Evolutionary conservation across 2,113 vertebrate species (phyloP).

Genomic region (Kryptolebias marmoratus): DNA sequence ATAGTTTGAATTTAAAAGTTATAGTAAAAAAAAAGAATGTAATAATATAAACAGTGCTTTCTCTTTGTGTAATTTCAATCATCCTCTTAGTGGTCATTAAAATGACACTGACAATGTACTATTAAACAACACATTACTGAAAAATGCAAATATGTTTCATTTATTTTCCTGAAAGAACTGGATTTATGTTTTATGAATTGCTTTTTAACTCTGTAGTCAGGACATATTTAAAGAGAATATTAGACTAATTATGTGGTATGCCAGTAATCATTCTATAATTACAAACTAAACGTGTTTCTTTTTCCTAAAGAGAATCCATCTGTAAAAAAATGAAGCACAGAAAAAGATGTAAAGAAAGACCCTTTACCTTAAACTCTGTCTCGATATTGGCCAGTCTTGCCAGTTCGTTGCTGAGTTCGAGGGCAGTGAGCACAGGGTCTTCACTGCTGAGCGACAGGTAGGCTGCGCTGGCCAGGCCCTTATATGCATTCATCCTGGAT

Average conservation of each 20-base stretch:
- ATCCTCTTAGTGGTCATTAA: no score
- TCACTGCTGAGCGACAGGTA: slow-evolving; percentile 95
- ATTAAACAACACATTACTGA: background rate
- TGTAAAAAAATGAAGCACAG: background rate
- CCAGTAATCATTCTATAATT: no score
- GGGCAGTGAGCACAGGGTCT: slow-evolving; percentile 93
- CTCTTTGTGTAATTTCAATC: background rate
- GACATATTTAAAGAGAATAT: no score
- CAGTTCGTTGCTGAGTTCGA: slow-evolving; percentile 97
- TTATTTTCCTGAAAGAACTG: background rate
- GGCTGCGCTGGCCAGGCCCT: slow-evolving; percentile 94
- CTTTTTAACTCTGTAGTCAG: background rate
- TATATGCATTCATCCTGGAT: slow-evolving; percentile 97
- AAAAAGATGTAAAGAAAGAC: background rate
- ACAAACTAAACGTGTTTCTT: no score
- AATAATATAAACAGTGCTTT: background rate
- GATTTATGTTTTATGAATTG: background rate
- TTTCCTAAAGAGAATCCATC: background rate
- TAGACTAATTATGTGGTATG: no score
- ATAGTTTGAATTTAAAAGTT: no score
- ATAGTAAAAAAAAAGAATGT: no score
- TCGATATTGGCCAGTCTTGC: slow-evolving; percentile 97
- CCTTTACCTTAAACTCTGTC: slow-evolving; percentile 96
- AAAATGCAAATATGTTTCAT: background rate
- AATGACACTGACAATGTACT: background rate